These are phyloP conservation scores for Corythaixoides concolor DNA, from an alignment of 2,113 vertebrate species.

Conservation along the genomic window DNA sequence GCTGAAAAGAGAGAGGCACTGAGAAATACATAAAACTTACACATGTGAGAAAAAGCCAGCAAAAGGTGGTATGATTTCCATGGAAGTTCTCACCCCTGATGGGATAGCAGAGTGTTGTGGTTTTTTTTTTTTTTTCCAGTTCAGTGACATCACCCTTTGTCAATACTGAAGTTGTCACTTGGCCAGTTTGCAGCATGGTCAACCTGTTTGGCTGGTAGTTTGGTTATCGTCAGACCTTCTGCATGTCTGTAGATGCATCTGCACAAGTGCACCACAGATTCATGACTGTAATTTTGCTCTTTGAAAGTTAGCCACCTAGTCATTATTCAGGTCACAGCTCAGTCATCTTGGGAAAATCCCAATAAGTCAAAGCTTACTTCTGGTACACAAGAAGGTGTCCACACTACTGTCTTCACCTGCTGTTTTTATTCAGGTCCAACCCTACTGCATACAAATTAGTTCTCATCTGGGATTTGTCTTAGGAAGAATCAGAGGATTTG, in stretches of 20 bases:
- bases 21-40: not conserved
- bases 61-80: not conserved
- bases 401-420: not conserved
- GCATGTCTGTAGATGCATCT: not conserved
- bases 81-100: not conserved
- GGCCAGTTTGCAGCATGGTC: not conserved
- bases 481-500: not conserved
- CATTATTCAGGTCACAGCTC: not conserved
- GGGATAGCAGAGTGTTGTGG: no score
- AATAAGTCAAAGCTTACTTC: not conserved
- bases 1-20: conserved; percentile 38
- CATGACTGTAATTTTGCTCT: not conserved
- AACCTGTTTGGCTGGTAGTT: not conserved
- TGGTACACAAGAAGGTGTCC: not conserved
- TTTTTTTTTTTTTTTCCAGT: not conserved
- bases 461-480: not conserved
- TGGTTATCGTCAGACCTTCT: not conserved
- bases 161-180: not conserved
- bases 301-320: not conserved
- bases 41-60: not conserved
- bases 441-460: accelerated
- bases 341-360: not conserved
- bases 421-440: not conserved
- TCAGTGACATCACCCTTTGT: not conserved
- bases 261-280: not conserved